A percentile compares a stretch with the other conserved stretches of the same genome.
phyloP scores from a whole-genome alignment of 2,888 invertebrate genomes.

The Mythimna lalbum region DNA sequence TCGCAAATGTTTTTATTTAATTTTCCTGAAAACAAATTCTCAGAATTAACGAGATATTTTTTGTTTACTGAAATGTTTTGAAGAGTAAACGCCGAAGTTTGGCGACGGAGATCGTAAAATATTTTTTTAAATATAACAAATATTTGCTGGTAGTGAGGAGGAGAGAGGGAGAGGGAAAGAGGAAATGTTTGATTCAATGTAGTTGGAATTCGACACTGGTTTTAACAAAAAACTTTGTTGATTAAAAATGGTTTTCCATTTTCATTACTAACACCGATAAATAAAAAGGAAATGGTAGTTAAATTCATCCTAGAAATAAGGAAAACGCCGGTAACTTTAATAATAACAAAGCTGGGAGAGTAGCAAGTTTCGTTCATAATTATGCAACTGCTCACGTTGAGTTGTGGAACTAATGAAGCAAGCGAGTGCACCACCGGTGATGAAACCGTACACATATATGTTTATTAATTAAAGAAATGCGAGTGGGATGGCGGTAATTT shows the following conservation, averaged over 20 bases:
- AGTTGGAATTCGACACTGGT: conserved; percentile 10
- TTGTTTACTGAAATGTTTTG: conserved; percentile 42
- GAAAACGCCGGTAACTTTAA: conserved; percentile 15
- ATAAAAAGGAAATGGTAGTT: neutral
- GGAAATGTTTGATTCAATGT: neutral
- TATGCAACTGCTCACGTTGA: conserved; percentile 51
- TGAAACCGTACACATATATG: conserved; percentile 39
- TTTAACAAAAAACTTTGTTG: conserved; percentile 9
- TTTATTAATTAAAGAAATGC: conserved; percentile 45
- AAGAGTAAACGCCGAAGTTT: conserved; percentile 36
- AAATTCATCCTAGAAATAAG: conserved; percentile 2
- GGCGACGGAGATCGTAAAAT: conserved; percentile 22
- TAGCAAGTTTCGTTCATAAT: conserved; percentile 39
- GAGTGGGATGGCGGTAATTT: neutral
- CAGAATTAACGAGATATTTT: conserved; percentile 45
- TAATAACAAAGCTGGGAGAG: conserved; percentile 20
- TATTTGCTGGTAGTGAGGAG: conserved; percentile 12
- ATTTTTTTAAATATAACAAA: conserved; percentile 29
- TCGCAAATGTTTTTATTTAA: conserved; percentile 60
- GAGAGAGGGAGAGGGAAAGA: too few species aligned
- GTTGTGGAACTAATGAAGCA: conserved; percentile 45
- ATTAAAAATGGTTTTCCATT: conserved; percentile 1
- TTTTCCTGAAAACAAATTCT: conserved; percentile 39
- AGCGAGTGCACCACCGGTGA: conserved; percentile 12
- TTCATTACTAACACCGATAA: neutral